phyloP scores from a whole-genome alignment of 2,797 vertebrate genomes.

The Pipistrellus nathusii region DNA sequence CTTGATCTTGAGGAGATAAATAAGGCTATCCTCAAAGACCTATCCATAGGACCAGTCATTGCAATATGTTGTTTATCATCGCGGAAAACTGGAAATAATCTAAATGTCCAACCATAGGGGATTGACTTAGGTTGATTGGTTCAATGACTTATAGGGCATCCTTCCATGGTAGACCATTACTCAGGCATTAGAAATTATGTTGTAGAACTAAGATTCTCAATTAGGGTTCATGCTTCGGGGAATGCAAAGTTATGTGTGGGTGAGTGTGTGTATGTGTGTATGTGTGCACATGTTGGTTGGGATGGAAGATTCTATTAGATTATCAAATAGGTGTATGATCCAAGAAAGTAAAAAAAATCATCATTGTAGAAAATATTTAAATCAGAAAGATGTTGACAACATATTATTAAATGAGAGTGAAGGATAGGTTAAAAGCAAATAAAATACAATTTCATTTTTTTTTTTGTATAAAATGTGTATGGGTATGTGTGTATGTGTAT shows the following conservation, averaged over 20 bases:
- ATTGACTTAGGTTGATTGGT: background rate
- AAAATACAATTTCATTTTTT: conserved; percentile 49
- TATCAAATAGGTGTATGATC: conserved; percentile 20
- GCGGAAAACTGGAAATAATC: conserved; percentile 32
- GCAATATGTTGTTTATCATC: conserved; percentile 1
- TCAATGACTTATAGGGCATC: background rate
- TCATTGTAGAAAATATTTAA: conserved; percentile 38
- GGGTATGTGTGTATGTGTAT: background rate
- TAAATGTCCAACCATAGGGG: background rate
- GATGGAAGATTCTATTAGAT: background rate
- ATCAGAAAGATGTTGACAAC: conserved; percentile 33
- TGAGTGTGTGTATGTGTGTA: too few relatives aligned
- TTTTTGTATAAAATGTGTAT: conserved; percentile 45
- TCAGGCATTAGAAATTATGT: background rate
- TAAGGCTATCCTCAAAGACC: conserved; percentile 40
- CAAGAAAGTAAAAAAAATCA: conserved; percentile 33
- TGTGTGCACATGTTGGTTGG: background rate
- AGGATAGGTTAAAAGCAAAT: conserved; percentile 18
- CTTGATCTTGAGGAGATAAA: conserved; percentile 63
- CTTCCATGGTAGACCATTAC: background rate
- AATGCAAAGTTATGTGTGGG: background rate
- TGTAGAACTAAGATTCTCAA: background rate
- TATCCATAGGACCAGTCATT: background rate
- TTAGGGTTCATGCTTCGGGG: background rate
- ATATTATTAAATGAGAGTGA: conserved; percentile 56